Evolutionary conservation across 2,113 vertebrate species (phyloP).

Genomic region (Syngnathus typhle): DNA sequence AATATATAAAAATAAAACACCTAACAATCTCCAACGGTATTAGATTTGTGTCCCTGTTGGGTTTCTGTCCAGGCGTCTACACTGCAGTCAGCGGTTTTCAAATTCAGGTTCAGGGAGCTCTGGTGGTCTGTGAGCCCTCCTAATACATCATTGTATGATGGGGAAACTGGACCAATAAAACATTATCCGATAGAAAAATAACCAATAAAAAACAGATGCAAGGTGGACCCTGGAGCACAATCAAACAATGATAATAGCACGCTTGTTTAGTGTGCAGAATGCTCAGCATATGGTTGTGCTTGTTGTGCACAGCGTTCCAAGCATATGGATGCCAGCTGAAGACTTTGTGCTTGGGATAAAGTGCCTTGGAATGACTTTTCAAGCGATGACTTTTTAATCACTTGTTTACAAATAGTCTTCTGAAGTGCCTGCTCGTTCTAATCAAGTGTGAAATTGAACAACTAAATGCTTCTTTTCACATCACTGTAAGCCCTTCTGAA

Average conservation of each 20-base stretch:
- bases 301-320: not conserved
- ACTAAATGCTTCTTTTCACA: too few species aligned
- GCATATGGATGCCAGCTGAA: not conserved
- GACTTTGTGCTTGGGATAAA: not conserved
- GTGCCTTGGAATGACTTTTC: not conserved
- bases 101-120: not conserved
- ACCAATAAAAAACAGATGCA: not conserved
- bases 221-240: not conserved
- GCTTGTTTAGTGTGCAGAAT: not conserved
- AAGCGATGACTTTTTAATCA: not conserved
- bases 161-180: not conserved
- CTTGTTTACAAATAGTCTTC: not conserved
- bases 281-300: not conserved
- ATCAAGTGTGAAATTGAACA: not conserved
- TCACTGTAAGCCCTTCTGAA: too few species aligned
- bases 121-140: too few species aligned
- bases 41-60: not conserved
- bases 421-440: not conserved
- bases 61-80: not conserved
- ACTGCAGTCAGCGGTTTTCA: not conserved
- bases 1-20: conserved; percentile 11
- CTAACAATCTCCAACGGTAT: not conserved
- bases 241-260: not conserved
- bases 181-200: not conserved
- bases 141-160: not conserved